Percentiles rank a stretch among this genome's conserved stretches.
Conservation (phyloP, 1,140 invertebrate genomes). For the Polyergus mexicanus region DNA sequence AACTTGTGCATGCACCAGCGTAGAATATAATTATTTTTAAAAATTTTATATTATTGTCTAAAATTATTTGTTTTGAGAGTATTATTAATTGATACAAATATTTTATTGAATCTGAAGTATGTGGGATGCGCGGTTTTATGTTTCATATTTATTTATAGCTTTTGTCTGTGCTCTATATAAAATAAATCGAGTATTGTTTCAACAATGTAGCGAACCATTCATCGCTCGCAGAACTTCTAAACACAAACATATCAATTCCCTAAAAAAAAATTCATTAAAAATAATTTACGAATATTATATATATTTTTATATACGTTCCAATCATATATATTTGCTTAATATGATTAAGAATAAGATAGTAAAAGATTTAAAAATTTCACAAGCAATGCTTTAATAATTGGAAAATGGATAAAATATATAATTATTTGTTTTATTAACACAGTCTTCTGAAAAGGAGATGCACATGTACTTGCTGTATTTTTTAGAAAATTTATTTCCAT, state of each 20-base stretch:
- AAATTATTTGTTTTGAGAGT: slow-evolving; percentile 18
- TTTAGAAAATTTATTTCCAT: slow-evolving; percentile 2
- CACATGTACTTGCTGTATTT: slow-evolving; percentile 10
- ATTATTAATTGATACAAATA: background rate
- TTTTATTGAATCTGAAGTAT: slow-evolving; percentile 32
- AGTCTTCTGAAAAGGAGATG: background rate
- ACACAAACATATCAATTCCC: background rate
- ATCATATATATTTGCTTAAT: background rate
- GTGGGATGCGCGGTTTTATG: background rate
- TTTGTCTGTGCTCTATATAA: background rate
- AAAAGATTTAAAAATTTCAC: background rate
- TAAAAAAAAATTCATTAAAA: background rate
- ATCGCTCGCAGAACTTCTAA: background rate
- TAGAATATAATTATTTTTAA: background rate
- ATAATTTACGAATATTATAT: slow-evolving; percentile 11
- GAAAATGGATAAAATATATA: slow-evolving; percentile 27
- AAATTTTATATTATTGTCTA: background rate
- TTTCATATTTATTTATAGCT: slow-evolving; percentile 37
- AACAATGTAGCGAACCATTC: background rate
- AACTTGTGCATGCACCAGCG: no score
- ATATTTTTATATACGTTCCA: background rate
- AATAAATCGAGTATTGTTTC: slow-evolving; percentile 37
- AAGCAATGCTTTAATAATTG: background rate
- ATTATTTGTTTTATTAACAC: slow-evolving; percentile 22
- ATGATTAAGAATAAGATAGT: background rate